Conservation (phyloP, 2,888 invertebrate genomes). For the Diogma glabrata region DNA sequence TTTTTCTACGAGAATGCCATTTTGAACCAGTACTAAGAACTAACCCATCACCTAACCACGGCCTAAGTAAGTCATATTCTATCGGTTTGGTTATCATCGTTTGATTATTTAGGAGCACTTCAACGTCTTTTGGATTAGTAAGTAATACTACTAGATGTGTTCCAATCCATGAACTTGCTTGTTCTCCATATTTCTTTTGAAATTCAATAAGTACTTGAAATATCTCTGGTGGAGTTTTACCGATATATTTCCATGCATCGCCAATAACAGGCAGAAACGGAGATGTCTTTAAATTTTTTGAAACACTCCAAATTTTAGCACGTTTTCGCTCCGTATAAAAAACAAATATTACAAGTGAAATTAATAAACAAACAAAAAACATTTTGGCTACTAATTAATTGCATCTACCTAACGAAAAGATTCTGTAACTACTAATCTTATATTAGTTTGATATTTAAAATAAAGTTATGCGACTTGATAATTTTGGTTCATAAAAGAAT, state of each 20-base stretch:
- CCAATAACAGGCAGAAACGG: slow-evolving; percentile 26
- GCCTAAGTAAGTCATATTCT: slow-evolving; percentile 32
- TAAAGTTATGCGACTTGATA: too few species aligned
- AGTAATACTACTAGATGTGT: slow-evolving; percentile 9
- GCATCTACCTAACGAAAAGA: too few species aligned
- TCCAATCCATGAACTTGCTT: slow-evolving; percentile 8
- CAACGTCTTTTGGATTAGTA: slow-evolving; percentile 9
- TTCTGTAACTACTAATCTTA: too few species aligned
- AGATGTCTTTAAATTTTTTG: too few species aligned
- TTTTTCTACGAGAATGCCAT: slow-evolving; percentile 52
- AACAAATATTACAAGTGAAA: too few species aligned
- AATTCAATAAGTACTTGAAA: background rate
- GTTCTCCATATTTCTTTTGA: background rate
- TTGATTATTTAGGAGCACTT: slow-evolving; percentile 27
- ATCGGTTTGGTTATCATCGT: slow-evolving; percentile 40
- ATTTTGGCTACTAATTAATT: too few species aligned
- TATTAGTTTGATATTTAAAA: too few species aligned
- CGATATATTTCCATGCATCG: slow-evolving; percentile 18
- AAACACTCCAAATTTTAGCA: too few species aligned
- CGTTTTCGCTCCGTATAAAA: too few species aligned
- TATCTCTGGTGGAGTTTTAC: background rate
- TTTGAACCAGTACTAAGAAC: slow-evolving; percentile 24
- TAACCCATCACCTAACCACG: slow-evolving; percentile 14
- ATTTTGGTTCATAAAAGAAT: too few species aligned
- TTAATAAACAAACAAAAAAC: too few species aligned